These are phyloP conservation scores for Baronia brevicornis DNA, from an alignment of 2,888 invertebrate genomes.

Conservation along the genomic window DNA sequence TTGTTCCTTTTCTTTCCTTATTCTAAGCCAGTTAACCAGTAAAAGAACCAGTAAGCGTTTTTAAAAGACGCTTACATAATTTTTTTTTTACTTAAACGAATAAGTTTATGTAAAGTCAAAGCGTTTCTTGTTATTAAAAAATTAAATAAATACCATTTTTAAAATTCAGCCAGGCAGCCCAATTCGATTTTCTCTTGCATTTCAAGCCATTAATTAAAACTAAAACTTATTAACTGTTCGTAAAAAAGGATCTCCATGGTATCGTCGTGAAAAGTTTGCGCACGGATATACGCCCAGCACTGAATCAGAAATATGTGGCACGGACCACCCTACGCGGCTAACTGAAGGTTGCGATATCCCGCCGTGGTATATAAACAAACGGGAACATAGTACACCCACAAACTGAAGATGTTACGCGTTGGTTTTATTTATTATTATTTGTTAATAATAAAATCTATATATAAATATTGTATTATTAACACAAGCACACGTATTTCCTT, in stretches of 20 bases:
- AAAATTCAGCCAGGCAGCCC: conserved; percentile 5
- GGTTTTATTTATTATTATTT: too few relatives aligned
- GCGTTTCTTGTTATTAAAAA: too few relatives aligned
- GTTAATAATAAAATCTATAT: too few relatives aligned
- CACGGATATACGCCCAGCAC: conserved; percentile 16
- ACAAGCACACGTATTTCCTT: too few relatives aligned
- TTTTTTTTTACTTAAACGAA: too few relatives aligned
- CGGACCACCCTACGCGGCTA: conserved; percentile 38
- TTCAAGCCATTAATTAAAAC: too few relatives aligned
- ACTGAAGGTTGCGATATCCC: conserved; percentile 42
- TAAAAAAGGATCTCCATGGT: conserved; percentile 12
- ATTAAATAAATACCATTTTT: conserved; percentile 15
- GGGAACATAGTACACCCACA: conserved; percentile 19
- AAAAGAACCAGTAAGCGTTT: too few relatives aligned
- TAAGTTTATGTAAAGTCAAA: too few relatives aligned
- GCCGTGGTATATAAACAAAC: conserved; percentile 45
- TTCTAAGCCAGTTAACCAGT: too few relatives aligned
- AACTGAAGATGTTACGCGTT: conserved; percentile 13
- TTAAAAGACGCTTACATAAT: too few relatives aligned
- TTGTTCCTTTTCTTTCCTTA: too few relatives aligned
- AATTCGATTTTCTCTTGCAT: neutral
- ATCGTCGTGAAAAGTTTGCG: conserved; percentile 24
- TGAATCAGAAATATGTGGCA: conserved; percentile 11
- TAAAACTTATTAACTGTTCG: neutral
- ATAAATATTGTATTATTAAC: too few relatives aligned